These are phyloP conservation scores for Urocyon cinereoargenteus DNA, from an alignment of 2,797 vertebrate species.

Conservation along the genomic window DNA sequence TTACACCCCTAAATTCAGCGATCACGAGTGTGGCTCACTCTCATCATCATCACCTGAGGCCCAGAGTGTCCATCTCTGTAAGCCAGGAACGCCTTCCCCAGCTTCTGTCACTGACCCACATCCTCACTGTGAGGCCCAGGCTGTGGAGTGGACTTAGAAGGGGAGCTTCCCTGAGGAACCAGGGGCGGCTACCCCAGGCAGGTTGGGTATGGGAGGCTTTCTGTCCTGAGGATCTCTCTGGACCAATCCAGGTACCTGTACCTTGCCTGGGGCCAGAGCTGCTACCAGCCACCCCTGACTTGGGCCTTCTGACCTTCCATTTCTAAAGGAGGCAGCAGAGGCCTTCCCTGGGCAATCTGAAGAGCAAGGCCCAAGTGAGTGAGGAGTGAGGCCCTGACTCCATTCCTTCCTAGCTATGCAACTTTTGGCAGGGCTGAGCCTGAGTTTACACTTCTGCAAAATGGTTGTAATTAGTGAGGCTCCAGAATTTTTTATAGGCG, in stretches of 20 bases:
- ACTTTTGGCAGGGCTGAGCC: not conserved
- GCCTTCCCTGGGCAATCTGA: not conserved
- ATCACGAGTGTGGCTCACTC: not conserved
- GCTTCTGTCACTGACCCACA: not conserved
- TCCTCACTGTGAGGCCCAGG: not conserved
- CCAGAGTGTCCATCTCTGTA: not conserved
- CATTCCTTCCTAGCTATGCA: not conserved
- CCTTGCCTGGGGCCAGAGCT: not conserved
- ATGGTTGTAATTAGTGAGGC: not conserved
- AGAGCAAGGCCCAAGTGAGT: not conserved
- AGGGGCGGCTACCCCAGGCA: not conserved
- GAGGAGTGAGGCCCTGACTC: not conserved
- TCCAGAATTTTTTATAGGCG: not conserved
- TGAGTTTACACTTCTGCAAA: not conserved
- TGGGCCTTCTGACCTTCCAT: not conserved
- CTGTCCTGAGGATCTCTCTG: not conserved
- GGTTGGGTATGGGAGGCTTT: not conserved
- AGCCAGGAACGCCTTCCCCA: not conserved
- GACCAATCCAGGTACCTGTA: not conserved
- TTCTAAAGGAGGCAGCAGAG: not conserved
- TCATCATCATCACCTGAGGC: not conserved
- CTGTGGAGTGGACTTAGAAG: not conserved
- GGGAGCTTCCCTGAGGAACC: too few species aligned
- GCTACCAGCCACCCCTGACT: not conserved
- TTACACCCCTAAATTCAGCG: not conserved